These are phyloP conservation scores for Smutsia gigantea DNA, from an alignment of 2,797 vertebrate species.

Conservation along the genomic window DNA sequence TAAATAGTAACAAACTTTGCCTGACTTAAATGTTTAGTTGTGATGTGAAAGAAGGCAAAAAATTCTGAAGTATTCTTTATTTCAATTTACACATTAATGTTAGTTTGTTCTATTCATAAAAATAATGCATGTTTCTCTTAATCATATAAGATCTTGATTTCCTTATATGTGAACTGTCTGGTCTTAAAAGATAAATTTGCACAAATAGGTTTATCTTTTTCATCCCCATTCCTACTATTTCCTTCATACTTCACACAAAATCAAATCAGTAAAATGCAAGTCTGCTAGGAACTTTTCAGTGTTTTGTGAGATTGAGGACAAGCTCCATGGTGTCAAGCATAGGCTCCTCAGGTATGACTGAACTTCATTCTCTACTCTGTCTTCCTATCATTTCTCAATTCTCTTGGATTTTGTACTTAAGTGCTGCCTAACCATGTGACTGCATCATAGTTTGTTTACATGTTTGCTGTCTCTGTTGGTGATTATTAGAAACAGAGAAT, in stretches of 20 bases:
- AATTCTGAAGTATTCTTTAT: neutral
- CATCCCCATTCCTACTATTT: neutral
- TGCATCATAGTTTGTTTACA: neutral
- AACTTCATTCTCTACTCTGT: neutral
- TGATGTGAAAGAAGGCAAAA: neutral
- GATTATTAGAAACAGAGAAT: neutral
- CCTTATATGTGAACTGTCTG: neutral
- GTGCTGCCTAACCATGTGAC: neutral
- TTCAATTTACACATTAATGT: neutral
- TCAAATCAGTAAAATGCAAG: neutral
- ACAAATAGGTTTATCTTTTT: neutral
- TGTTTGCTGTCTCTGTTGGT: neutral
- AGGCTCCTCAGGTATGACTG: neutral
- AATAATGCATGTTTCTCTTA: neutral
- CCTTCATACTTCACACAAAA: neutral
- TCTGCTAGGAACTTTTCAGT: neutral
- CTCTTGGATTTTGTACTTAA: neutral
- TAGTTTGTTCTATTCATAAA: neutral
- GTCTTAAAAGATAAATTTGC: neutral
- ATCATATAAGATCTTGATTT: neutral
- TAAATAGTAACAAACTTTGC: neutral
- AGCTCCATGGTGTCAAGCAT: neutral
- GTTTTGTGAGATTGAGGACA: neutral
- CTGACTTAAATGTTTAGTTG: neutral
- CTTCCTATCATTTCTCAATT: neutral